Conservation (phyloP, 2,113 vertebrate genomes). For the Aplodontia rufa region DNA sequence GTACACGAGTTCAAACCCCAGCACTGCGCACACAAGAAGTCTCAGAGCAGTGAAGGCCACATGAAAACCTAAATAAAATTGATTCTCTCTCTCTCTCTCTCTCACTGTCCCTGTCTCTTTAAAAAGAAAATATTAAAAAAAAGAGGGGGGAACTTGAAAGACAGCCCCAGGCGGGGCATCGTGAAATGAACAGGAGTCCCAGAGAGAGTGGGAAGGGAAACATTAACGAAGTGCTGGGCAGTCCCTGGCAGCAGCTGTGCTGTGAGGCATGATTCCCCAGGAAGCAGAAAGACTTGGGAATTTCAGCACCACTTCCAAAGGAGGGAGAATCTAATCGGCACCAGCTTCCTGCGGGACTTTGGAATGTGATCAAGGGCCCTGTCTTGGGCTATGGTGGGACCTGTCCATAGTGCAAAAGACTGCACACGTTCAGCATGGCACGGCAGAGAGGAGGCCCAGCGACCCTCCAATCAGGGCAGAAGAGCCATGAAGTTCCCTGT, state of each 20-base stretch:
- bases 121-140: too few relatives aligned
- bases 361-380: neutral
- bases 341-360: neutral
- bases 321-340: neutral
- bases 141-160: neutral
- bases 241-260: neutral
- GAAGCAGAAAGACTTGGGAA: neutral
- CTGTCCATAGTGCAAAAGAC: neutral
- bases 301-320: neutral
- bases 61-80: too few relatives aligned
- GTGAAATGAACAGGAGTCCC: neutral
- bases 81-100: too few relatives aligned
- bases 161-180: neutral
- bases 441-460: neutral
- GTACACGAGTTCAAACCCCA: too few relatives aligned
- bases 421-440: accelerated
- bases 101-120: too few relatives aligned
- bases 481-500: accelerated
- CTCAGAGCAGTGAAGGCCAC: too few relatives aligned
- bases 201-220: neutral
- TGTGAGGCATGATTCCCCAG: neutral
- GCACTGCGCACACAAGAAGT: too few relatives aligned
- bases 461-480: neutral
- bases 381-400: neutral
- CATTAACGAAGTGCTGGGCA: neutral